phyloP scores from a whole-genome alignment of 2,113 vertebrate genomes.

The Isichthys henryi region DNA sequence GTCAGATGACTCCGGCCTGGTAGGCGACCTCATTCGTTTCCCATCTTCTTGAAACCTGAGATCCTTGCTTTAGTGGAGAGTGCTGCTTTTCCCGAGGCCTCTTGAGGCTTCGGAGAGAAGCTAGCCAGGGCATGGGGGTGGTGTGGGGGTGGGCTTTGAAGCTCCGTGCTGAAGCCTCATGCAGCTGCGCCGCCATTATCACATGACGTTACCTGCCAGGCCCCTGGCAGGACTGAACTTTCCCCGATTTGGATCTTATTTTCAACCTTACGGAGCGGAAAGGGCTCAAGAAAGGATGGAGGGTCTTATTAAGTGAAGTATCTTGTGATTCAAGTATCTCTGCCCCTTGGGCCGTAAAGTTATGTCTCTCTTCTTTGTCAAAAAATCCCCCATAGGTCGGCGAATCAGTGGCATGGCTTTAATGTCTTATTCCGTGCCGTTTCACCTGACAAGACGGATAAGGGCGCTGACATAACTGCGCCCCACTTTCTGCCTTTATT shows the following conservation, averaged over 20 bases:
- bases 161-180: constrained; percentile 13
- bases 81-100: constrained; percentile 33
- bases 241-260: constrained; percentile 35
- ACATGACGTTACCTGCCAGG: constrained; percentile 26
- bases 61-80: constrained; percentile 25
- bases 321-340: constrained; percentile 34
- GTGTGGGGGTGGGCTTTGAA: constrained; percentile 32
- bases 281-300: constrained; percentile 20
- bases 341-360: constrained; percentile 1
- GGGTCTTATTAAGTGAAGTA: constrained; percentile 40
- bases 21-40: not conserved
- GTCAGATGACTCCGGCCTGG: not conserved
- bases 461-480: constrained; percentile 31
- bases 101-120: constrained; percentile 31
- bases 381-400: constrained; percentile 7
- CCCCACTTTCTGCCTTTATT: constrained; percentile 33
- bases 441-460: constrained; percentile 34
- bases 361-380: constrained; percentile 16
- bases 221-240: constrained; percentile 40
- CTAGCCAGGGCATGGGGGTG: constrained; percentile 6
- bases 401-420: constrained; percentile 26
- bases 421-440: constrained; percentile 37
- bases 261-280: constrained; percentile 11
- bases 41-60: constrained; percentile 35
- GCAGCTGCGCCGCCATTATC: not conserved